phyloP scores from a whole-genome alignment of 2,888 invertebrate genomes.

The Latrodectus elegans region DNA sequence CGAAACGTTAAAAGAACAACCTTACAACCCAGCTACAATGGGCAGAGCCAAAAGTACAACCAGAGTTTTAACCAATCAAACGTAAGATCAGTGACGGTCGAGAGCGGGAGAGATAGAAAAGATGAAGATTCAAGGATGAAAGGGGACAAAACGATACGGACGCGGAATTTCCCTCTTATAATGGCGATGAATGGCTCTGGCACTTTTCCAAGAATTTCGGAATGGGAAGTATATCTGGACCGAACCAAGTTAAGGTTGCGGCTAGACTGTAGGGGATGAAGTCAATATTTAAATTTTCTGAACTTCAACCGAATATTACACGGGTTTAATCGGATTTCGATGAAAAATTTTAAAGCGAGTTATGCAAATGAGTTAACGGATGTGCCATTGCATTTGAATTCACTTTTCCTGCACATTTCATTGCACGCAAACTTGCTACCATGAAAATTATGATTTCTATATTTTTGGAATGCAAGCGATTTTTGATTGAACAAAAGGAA shows the following conservation, averaged over 20 bases:
- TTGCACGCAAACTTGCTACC: too few relatives aligned
- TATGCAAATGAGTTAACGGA: not conserved
- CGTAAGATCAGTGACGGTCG: not conserved
- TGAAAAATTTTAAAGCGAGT: not conserved
- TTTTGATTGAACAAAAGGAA: too few relatives aligned
- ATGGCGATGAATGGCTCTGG: constrained; percentile 58
- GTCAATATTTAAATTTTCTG: not conserved
- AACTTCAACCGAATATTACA: not conserved
- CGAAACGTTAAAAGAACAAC: not conserved
- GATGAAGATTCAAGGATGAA: constrained; percentile 22
- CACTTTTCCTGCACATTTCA: too few relatives aligned
- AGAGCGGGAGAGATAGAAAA: constrained; percentile 4
- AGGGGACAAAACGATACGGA: constrained; percentile 32
- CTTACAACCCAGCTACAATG: not conserved
- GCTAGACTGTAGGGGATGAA: not conserved
- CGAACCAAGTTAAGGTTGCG: constrained; percentile 5
- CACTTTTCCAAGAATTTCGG: constrained; percentile 47
- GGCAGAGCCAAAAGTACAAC: constrained; percentile 5
- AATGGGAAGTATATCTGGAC: constrained; percentile 31
- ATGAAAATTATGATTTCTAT: too few relatives aligned
- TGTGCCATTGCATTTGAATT: not conserved
- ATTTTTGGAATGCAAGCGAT: too few relatives aligned
- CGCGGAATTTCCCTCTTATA: constrained; percentile 12
- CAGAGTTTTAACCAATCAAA: constrained; percentile 1
- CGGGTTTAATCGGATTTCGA: not conserved